A percentile compares a stretch with the other conserved stretches of the same genome.
These are phyloP conservation scores for Pheosia gnoma DNA, from an alignment of 2,888 invertebrate genomes.

Conservation along the genomic window DNA sequence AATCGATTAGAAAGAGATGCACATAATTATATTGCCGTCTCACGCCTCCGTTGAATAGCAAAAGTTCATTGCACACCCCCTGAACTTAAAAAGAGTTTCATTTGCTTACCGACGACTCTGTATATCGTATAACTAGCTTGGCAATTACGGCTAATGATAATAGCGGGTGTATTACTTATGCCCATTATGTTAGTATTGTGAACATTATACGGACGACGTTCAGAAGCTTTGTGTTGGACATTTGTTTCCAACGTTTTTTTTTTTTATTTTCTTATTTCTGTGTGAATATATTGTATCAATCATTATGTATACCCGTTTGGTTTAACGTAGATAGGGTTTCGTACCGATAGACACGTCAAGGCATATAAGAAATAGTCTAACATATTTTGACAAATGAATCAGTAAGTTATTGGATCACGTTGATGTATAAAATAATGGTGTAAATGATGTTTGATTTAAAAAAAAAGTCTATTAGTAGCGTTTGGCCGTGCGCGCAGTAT, in stretches of 20 bases:
- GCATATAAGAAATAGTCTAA: too few relatives aligned
- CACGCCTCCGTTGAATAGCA: constrained; percentile 25
- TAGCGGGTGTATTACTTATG: constrained; percentile 63
- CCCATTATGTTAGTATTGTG: constrained; percentile 54
- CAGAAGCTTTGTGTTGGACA: constrained; percentile 12
- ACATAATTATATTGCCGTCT: constrained; percentile 37
- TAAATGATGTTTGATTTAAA: too few relatives aligned
- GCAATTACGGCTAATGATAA: constrained; percentile 71
- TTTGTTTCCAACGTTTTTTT: neutral
- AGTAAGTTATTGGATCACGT: too few relatives aligned
- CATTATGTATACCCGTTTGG: too few relatives aligned
- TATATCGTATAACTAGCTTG: constrained; percentile 46
- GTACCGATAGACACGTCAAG: too few relatives aligned
- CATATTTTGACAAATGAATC: too few relatives aligned
- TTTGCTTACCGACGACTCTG: constrained; percentile 48
- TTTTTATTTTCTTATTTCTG: neutral
- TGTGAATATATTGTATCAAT: neutral
- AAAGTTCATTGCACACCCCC: constrained; percentile 46
- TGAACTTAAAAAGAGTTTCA: constrained; percentile 51
- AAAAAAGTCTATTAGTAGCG: too few relatives aligned
- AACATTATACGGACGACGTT: constrained; percentile 37
- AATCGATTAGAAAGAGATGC: constrained; percentile 41
- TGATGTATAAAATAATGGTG: too few relatives aligned
- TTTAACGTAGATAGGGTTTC: too few relatives aligned
- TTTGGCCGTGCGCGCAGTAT: too few relatives aligned